phyloP scores from a whole-genome alignment of 2,888 invertebrate genomes.

The Pyrocoelia pectoralis region DNA sequence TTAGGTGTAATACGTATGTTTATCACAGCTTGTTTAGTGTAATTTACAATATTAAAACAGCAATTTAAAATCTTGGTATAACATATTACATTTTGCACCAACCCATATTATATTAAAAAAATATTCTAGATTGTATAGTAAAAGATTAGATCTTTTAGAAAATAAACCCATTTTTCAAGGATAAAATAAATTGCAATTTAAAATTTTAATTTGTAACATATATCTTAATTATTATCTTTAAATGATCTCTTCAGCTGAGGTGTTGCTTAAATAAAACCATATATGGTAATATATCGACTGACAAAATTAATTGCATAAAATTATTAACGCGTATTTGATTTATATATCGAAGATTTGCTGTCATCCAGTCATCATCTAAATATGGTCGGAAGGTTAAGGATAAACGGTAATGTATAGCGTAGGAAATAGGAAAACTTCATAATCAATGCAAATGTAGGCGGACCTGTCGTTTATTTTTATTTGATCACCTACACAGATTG shows the following conservation, averaged over 20 bases:
- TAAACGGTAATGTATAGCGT: conserved; percentile 38
- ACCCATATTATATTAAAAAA: conserved; percentile 35
- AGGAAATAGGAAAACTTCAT: conserved; percentile 43
- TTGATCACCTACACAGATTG: conserved; percentile 45
- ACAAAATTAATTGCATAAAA: background rate
- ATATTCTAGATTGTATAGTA: conserved; percentile 25
- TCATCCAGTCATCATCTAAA: conserved; percentile 36
- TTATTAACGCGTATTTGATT: conserved; percentile 7
- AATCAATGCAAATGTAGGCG: conserved; percentile 41
- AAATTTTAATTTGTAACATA: background rate
- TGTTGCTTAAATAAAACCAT: conserved; percentile 3
- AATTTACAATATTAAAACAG: conserved; percentile 40
- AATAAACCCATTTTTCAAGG: conserved; percentile 10
- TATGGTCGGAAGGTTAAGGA: conserved; percentile 42
- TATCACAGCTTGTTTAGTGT: conserved; percentile 37
- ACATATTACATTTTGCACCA: conserved; percentile 36
- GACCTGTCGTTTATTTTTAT: conserved; percentile 43
- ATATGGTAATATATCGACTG: conserved; percentile 3
- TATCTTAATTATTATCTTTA: background rate
- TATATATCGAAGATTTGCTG: conserved; percentile 9
- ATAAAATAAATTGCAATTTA: conserved; percentile 3
- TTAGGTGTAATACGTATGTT: conserved; percentile 42
- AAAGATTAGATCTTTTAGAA: conserved; percentile 13
- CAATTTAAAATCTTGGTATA: conserved; percentile 39
- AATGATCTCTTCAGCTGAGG: background rate